Percentiles rank a stretch among this genome's conserved stretches.
phyloP scores from a whole-genome alignment of 2,113 vertebrate species.

The Bufo gargarizans region DNA sequence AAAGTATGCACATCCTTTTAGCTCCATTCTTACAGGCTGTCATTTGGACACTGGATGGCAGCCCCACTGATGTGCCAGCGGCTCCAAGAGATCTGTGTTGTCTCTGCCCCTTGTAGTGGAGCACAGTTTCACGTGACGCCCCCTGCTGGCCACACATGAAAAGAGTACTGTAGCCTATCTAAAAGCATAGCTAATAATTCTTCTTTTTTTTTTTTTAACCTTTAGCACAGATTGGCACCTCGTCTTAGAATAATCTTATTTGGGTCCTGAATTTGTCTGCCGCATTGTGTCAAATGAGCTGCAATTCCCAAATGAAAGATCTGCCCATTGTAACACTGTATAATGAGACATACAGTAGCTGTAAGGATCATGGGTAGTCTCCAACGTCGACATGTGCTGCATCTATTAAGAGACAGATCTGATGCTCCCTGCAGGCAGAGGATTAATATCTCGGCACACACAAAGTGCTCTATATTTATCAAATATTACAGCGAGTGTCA shows the following conservation, averaged over 20 bases:
- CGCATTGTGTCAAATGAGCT: neutral
- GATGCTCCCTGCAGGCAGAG: constrained; percentile 26
- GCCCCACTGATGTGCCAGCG: too few relatives aligned
- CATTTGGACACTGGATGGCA: too few relatives aligned
- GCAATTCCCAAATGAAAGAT: neutral
- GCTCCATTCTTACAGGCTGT: too few relatives aligned
- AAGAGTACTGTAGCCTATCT: too few relatives aligned
- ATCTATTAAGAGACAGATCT: constrained; percentile 24
- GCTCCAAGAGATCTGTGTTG: too few relatives aligned
- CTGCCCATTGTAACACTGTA: constrained; percentile 16
- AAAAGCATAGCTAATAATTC: too few relatives aligned
- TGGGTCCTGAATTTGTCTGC: neutral
- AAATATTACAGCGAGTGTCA: constrained; percentile 43
- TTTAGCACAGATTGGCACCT: neutral
- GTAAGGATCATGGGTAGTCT: constrained; percentile 18
- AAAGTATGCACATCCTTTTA: too few relatives aligned
- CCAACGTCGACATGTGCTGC: constrained; percentile 8
- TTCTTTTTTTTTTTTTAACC: too few relatives aligned
- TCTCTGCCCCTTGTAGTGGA: too few relatives aligned
- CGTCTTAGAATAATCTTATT: neutral
- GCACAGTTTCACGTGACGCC: too few relatives aligned
- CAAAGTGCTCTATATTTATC: constrained; percentile 53
- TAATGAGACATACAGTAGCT: neutral
- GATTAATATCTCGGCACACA: constrained; percentile 41
- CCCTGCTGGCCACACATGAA: too few relatives aligned